Evolutionary conservation across 2,888 invertebrate genomes (phyloP), one percentile per base, ranked within the genome.

Genomic region (Scaeva pyrastri): DNA sequence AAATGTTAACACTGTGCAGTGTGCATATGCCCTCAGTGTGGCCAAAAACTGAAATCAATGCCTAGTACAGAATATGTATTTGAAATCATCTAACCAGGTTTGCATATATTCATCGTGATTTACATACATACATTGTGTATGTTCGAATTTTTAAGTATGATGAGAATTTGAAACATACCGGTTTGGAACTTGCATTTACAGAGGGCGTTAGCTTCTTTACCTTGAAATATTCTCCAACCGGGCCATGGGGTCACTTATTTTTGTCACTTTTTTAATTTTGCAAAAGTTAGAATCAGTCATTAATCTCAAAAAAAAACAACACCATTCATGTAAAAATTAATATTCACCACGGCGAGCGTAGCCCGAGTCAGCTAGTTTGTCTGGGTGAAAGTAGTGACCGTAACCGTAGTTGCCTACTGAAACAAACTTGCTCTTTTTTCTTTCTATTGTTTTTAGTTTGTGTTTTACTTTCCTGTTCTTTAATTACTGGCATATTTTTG

Each of bases 371-470:
- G 31, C 16, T 11, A 56, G 11, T 16, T 56, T 31, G 56, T 36
- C 56, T 56, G 31, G 31, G 56, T 56, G 56, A 56, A 56, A 56
- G 56, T 56, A 56, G 31, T 56, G 56, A 36, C 31, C 56, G 56
- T 56, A 19, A 36, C 31, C 56, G 56, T 56, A 19, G 56, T 56
- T 56, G 36, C 56, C 56, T 56, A 56, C 55, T 55, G 52, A 55
- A 26, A 26, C 14, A 26, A 56, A 10, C 10, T 56, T 16, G 26
- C 14, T 56, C 16, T 11, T 55, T 31, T 12, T 50, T 23, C 5
- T 50, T 52, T 26, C 12, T 8, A 14, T 14, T 8, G 11, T 14
- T 26, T 23, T 55, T 31, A 26, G 23, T 56, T 56, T 56, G 16
- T 56, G 31, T 56, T 56, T 56, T 16, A 39, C n/a, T 31, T 16